Percentiles rank a stretch among this genome's conserved stretches.
These are phyloP conservation scores for Acropora tenuis DNA, from an alignment of 64 coral and sea anemone species.

Conservation along the genomic window DNA sequence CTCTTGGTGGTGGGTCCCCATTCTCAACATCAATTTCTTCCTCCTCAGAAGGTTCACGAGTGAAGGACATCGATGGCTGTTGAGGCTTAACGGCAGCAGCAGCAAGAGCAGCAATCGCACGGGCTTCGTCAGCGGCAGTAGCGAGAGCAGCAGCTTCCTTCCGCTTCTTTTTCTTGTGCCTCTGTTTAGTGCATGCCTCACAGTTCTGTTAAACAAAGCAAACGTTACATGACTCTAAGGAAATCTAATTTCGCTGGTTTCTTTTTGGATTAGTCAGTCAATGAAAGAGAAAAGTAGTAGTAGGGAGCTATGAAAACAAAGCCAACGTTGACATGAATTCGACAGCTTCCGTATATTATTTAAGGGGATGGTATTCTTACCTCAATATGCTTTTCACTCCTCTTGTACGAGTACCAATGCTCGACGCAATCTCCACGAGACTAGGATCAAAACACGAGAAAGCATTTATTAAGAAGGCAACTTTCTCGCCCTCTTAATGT, in stretches of 20 bases:
- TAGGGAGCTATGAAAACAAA: no score
- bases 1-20: neutral
- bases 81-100: neutral
- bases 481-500: no score
- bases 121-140: neutral
- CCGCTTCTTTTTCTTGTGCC: neutral
- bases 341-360: no score
- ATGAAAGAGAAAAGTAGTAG: no score
- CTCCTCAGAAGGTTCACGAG: neutral
- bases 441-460: neutral
- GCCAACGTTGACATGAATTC: no score
- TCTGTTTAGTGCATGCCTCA: neutral
- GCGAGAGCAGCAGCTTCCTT: neutral
- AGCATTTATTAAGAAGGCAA: neutral
- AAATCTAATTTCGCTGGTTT: neutral
- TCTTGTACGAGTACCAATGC: constrained; percentile 50
- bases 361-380: neutral
- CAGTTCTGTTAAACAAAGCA: neutral
- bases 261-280: no score
- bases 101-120: neutral
- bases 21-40: neutral
- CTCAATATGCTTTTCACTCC: neutral
- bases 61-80: neutral
- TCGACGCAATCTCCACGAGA: neutral
- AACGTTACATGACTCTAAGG: neutral